phyloP scores from a whole-genome alignment of 2,888 invertebrate genomes.

The Caenorhabditis zanzibari region DNA sequence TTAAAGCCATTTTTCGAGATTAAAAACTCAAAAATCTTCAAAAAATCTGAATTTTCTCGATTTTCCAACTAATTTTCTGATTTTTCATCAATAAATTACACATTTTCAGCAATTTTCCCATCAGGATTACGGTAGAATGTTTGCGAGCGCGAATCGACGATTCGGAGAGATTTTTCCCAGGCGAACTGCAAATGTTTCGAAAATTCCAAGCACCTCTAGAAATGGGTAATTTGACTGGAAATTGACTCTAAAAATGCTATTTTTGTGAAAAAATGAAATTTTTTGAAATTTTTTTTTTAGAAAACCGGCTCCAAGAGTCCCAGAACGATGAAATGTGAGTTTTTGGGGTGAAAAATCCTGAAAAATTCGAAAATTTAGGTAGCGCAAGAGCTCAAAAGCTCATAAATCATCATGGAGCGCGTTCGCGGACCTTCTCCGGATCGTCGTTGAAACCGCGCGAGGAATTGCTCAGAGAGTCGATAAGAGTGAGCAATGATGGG shows the following conservation, averaged over 20 bases:
- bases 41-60: neutral
- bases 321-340: too few relatives aligned
- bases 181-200: neutral
- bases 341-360: too few relatives aligned
- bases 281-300: too few relatives aligned
- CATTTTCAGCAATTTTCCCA: neutral
- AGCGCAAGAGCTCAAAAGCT: neutral
- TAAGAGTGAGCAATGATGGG: conserved; percentile 22
- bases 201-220: neutral
- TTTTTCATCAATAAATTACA: neutral
- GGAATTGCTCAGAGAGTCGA: conserved; percentile 46
- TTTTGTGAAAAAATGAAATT: too few relatives aligned
- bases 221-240: too few relatives aligned
- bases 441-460: conserved; percentile 10
- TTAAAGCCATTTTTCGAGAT: neutral
- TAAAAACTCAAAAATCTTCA: neutral
- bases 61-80: neutral
- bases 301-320: too few relatives aligned
- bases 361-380: neutral
- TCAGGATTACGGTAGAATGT: conserved; percentile 1
- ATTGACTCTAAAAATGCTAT: too few relatives aligned
- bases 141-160: neutral
- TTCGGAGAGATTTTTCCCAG: too few relatives aligned
- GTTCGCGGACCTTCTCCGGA: conserved; percentile 13
- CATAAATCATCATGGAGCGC: neutral